A percentile compares a stretch with the other conserved stretches of the same genome.
Evolutionary conservation across 2,113 vertebrate species (phyloP).

Genomic region (Neotragus pygmaeus): DNA sequence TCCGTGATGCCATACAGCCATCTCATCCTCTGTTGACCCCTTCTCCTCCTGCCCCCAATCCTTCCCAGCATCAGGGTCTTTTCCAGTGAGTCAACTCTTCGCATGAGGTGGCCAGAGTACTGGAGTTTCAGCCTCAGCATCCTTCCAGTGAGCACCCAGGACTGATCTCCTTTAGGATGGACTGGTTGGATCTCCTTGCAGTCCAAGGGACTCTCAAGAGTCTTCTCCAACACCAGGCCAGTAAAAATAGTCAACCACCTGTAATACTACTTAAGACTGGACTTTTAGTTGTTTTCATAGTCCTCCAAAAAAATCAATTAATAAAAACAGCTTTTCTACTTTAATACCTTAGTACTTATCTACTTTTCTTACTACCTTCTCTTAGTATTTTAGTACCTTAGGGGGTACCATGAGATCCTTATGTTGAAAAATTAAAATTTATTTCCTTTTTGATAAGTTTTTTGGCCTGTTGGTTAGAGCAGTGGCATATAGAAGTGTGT

Average conservation of each 20-base stretch:
- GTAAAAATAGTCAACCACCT: neutral
- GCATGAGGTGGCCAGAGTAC: no score
- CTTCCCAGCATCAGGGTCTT: no score
- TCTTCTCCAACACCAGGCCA: neutral
- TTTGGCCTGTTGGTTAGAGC: neutral
- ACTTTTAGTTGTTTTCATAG: neutral
- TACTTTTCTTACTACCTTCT: neutral
- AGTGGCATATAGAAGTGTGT: neutral
- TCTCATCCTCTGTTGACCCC: no score
- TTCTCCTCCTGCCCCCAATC: no score
- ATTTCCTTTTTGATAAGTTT: constrained; percentile 1
- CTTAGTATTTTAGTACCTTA: neutral
- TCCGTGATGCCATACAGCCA: no score
- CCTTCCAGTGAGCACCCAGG: no score
- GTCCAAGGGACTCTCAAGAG: no score
- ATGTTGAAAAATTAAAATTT: constrained; percentile 17
- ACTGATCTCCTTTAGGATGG: no score
- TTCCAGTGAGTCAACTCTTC: no score
- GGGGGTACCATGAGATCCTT: neutral
- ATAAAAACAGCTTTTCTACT: neutral
- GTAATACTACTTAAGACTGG: neutral
- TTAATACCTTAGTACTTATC: neutral
- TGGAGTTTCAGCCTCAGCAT: no score
- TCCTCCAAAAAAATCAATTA: neutral
- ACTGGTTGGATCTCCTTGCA: no score